A percentile compares a stretch with the other conserved stretches of the same genome.
These are phyloP conservation scores for Scaptomyza tumidula DNA, from an alignment of 2,888 invertebrate species.

Conservation along the genomic window DNA sequence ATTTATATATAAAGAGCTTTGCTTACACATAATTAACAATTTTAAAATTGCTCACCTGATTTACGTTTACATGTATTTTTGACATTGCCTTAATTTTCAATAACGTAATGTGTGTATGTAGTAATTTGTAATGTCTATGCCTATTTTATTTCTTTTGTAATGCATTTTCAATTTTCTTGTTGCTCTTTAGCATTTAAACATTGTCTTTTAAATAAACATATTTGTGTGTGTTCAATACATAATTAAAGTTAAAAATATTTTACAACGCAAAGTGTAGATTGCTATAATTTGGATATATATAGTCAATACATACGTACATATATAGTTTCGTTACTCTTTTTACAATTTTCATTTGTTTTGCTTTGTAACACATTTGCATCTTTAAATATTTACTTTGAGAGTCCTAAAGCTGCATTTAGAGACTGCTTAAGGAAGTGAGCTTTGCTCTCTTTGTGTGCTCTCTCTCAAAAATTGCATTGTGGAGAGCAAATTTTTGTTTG, in stretches of 20 bases:
- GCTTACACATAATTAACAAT: constrained; percentile 78
- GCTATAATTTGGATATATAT: constrained; percentile 34
- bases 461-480: background rate
- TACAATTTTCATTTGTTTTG: constrained; percentile 44
- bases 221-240: constrained; percentile 26
- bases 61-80: constrained; percentile 70
- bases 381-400: constrained; percentile 49
- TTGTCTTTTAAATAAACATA: constrained; percentile 71
- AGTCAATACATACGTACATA: constrained; percentile 22
- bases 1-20: constrained; percentile 55
- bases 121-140: constrained; percentile 30
- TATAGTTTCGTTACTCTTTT: constrained; percentile 45
- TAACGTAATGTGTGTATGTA: constrained; percentile 40
- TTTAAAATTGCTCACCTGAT: constrained; percentile 78
- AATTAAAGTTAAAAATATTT: constrained; percentile 44
- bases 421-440: constrained; percentile 32
- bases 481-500: constrained; percentile 14
- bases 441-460: constrained; percentile 31
- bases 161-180: constrained; percentile 25
- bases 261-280: constrained; percentile 50
- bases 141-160: constrained; percentile 19
- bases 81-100: constrained; percentile 64
- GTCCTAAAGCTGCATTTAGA: constrained; percentile 27
- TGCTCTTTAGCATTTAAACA: constrained; percentile 52
- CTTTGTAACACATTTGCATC: constrained; percentile 45